These are phyloP conservation scores for Drosophila mojavensis DNA, from an alignment of 1,140 invertebrate genomes.

Conservation along the genomic window DNA sequence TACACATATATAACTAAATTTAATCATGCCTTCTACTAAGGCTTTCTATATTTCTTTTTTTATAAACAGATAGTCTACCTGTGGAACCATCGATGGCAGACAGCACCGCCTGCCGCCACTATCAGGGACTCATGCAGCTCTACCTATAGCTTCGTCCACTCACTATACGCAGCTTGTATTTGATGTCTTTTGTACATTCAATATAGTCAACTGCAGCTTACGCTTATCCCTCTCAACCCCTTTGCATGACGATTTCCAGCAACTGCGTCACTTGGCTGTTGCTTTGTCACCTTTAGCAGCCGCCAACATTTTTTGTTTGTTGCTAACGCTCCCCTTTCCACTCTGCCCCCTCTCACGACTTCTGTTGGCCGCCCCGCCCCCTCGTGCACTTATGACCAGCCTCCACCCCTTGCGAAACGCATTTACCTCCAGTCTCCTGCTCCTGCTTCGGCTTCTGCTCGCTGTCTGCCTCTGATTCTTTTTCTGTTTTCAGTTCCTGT, in stretches of 20 bases:
- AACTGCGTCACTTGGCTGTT: constrained; percentile 6
- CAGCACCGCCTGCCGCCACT: too few relatives aligned
- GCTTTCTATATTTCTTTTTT: too few relatives aligned
- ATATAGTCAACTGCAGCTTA: neutral
- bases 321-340: neutral
- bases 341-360: neutral
- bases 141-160: neutral
- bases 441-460: constrained; percentile 3
- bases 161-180: neutral
- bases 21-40: too few relatives aligned
- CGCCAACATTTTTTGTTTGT: neutral
- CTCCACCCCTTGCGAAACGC: neutral
- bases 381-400: constrained; percentile 2
- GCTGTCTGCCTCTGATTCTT: constrained; percentile 24
- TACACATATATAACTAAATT: too few relatives aligned
- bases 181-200: neutral
- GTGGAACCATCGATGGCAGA: too few relatives aligned
- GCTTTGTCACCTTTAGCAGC: constrained; percentile 27
- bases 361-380: neutral
- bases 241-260: neutral
- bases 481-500: too few relatives aligned
- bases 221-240: neutral
- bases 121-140: too few relatives aligned
- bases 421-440: neutral
- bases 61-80: too few relatives aligned